phyloP scores from a whole-genome alignment of 2,797 vertebrate species.

The Acipenser oxyrinchus region DNA sequence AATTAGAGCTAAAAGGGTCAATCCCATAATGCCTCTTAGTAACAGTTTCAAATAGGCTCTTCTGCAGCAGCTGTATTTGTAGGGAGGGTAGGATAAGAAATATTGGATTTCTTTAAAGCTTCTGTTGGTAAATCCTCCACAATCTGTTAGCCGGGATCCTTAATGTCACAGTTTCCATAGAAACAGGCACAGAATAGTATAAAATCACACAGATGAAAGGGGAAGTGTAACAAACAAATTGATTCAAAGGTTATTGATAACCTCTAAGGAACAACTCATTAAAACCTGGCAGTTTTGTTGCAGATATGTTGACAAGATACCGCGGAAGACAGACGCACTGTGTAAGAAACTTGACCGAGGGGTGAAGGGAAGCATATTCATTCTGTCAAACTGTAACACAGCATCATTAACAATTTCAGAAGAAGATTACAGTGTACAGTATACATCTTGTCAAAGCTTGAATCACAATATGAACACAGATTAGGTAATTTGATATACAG shows the following conservation, averaged over 20 bases:
- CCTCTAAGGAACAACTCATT: slow-evolving; percentile 45
- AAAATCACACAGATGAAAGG: slow-evolving; percentile 42
- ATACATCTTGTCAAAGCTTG: no score
- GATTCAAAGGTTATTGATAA: slow-evolving; percentile 44
- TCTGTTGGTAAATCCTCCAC: slow-evolving; percentile 26
- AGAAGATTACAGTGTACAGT: no score
- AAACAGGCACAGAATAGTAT: slow-evolving; percentile 35
- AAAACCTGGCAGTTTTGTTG: slow-evolving; percentile 28
- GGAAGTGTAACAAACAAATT: slow-evolving; percentile 45
- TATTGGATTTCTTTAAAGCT: slow-evolving; percentile 19
- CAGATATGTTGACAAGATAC: slow-evolving; percentile 21
- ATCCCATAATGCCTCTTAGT: not conserved
- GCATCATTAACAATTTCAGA: no score
- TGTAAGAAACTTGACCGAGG: slow-evolving; percentile 17
- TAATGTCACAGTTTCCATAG: slow-evolving; percentile 59
- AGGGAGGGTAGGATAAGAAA: slow-evolving; percentile 3
- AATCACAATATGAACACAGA: no score
- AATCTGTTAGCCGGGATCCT: slow-evolving; percentile 48
- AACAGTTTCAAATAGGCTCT: not conserved
- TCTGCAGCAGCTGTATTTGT: not conserved
- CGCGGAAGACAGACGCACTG: not conserved
- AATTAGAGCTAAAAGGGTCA: not conserved
- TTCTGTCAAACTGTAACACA: no score
- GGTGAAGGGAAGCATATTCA: slow-evolving; percentile 4
- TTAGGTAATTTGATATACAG: no score